These are phyloP conservation scores for Psilopogon haemacephalus DNA, from an alignment of 2,113 vertebrate species.

Conservation along the genomic window DNA sequence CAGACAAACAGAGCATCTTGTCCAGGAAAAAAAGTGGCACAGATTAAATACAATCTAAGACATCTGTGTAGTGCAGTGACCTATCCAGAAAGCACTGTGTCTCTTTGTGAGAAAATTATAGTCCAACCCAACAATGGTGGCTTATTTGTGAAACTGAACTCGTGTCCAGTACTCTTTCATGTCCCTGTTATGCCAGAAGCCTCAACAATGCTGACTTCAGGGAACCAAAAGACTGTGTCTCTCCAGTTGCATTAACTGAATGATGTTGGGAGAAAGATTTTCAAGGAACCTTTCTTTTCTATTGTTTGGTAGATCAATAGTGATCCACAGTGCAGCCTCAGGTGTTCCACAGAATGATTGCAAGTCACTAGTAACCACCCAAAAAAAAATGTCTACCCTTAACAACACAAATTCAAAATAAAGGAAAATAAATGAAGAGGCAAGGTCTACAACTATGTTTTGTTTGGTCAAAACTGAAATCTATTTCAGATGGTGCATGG, in stretches of 20 bases:
- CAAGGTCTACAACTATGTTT: not conserved
- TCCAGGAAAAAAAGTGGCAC: not conserved
- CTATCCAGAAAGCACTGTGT: not conserved
- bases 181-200: not conserved
- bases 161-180: not conserved
- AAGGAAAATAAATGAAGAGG: not conserved
- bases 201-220: not conserved
- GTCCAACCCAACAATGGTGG: not conserved
- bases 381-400: not conserved
- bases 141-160: not conserved
- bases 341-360: not conserved
- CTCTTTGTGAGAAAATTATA: not conserved
- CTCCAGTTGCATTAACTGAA: not conserved
- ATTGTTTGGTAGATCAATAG: constrained; percentile 16
- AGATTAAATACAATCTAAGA: not conserved
- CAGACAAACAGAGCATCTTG: not conserved
- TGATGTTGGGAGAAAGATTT: not conserved
- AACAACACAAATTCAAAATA: not conserved
- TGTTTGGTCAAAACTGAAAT: not conserved
- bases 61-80: not conserved
- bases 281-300: not conserved
- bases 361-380: not conserved
- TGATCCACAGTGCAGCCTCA: not conserved
- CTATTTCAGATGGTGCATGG: not conserved
- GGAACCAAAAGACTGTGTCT: not conserved